Evolutionary conservation across 2,113 vertebrate species (phyloP), one percentile per base, ranked within the genome.

Genomic region (Dicerorhinus sumatrensis): DNA sequence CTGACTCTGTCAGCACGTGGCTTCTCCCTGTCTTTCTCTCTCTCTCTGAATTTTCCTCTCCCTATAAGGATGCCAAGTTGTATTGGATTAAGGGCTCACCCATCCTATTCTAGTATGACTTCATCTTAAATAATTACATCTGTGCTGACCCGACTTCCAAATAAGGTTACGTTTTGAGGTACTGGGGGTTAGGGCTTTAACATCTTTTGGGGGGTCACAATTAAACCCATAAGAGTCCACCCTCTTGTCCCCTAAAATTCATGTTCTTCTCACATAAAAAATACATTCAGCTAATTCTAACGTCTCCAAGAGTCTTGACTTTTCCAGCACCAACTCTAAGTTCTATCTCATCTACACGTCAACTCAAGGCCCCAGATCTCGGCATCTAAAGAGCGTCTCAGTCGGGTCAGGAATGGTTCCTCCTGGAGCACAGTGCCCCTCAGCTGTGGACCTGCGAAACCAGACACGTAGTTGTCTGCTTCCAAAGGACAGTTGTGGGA

Each of bases 1-100:
- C 6, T 6, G 23, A 3, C 4, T n/a, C 6, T 1, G 23, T 14
- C 0, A 4, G 6, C 31, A 1, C 0, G 0, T 0, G 11, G 36
- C 48, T 25, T 25, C 18, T 65, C 29, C 10, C 8, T 0, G 42
- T 42, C 42, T 42, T 42, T 42, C 1, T 16, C 20, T 33, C 39
- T 75, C 0, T 56, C 11, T 46, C 13, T 36, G 3, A 0, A 0
- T 8, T 16, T 1, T 14, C 46, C 13, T 46, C 18, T 7, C 33
- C 18, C 29, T 31, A 2, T 0, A 0, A 46, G 63, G 23, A 33
- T 23, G 1, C 21, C 36, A 11, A 11, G 27, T 17, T 12, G 0
- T 11, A 10, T 11, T 20, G n/a, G 39, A 0, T 29, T 10, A 17
- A 29, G 31, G 23, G 12, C 48, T 5, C 2, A 5, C 48, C 7